Evolutionary conservation across 2,888 invertebrate species (phyloP), one percentile per base, ranked within the genome.

Genomic region (Dusona sp.): DNA sequence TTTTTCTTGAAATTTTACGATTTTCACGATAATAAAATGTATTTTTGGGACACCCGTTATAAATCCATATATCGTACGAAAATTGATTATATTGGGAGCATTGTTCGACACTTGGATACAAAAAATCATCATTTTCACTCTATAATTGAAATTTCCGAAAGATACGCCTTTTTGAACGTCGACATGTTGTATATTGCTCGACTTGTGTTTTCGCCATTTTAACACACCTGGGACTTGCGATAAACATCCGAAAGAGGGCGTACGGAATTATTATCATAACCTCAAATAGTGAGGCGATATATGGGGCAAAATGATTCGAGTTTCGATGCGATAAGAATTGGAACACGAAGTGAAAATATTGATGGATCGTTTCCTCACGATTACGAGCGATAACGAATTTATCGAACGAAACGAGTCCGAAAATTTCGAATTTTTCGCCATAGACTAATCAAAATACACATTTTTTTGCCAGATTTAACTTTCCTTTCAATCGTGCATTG

Each of bases 151-250:
- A 45, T 29, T 45, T 70, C 29, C 19, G 48, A 25, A 25, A 38
- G 22, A 36, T 54, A 36, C 36, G 72, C 54, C n/a, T 13, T 54
- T 73, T 45, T 36, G 36, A 9, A 9, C n/a, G 36, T 73, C 36
- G 29, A 13, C 29, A 19, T 11, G 6, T 54, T 36, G 36, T 36
- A 36, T 51, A 9, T 72, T 51, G 57, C 33, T 48, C n/a, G 51
- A 8, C 72, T 19, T 45, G 19, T 48, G 16, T 51, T 61, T 72
- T 72, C 8, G 51, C 33, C n/a, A 51, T 36, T 54, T 29, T 67
- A 54, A 68, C 67, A 54, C 67, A 78, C 67, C 78, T 78, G 78
- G 54, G 67, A 13, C 65, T 29, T 2, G 75, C 25, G 36, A 38
- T 33, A 61, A 38, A 67, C 38, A 48, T 36, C 19, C 51, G 25